phyloP scores from a whole-genome alignment of 2,888 invertebrate genomes.

The Pantelozetes paolii region DNA sequence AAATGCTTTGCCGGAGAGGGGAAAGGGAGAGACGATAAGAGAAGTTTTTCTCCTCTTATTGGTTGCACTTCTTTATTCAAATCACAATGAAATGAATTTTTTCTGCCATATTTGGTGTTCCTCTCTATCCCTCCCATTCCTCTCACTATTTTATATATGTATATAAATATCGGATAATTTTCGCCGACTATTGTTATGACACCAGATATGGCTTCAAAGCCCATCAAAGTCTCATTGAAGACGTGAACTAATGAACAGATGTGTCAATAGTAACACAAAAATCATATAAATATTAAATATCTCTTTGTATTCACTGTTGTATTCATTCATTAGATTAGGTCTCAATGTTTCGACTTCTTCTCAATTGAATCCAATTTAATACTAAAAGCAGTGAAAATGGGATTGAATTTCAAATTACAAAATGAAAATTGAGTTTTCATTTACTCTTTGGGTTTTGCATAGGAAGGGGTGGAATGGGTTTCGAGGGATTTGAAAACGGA shows the following conservation, averaged over 20 bases:
- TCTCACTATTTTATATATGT: background rate
- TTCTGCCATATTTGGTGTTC: conserved; percentile 33
- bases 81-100: conserved; percentile 33
- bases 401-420: background rate
- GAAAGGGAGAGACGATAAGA: background rate
- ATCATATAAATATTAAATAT: conserved; percentile 32
- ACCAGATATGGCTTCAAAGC: background rate
- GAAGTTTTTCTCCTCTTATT: conserved; percentile 24
- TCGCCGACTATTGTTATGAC: conserved; percentile 7
- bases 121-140: background rate
- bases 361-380: background rate
- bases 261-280: conserved; percentile 23
- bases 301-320: conserved; percentile 11
- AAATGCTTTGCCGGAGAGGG: background rate
- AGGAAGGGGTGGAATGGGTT: background rate
- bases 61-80: conserved; percentile 27
- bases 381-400: background rate
- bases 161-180: conserved; percentile 7
- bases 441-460: background rate
- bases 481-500: background rate
- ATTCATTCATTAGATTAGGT: too few relatives aligned
- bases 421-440: conserved; percentile 1
- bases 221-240: conserved; percentile 14
- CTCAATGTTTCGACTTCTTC: background rate
- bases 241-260: conserved; percentile 31